These are phyloP conservation scores for Pyrrhosoma nymphula DNA, from an alignment of 2,888 invertebrate species.

Conservation along the genomic window DNA sequence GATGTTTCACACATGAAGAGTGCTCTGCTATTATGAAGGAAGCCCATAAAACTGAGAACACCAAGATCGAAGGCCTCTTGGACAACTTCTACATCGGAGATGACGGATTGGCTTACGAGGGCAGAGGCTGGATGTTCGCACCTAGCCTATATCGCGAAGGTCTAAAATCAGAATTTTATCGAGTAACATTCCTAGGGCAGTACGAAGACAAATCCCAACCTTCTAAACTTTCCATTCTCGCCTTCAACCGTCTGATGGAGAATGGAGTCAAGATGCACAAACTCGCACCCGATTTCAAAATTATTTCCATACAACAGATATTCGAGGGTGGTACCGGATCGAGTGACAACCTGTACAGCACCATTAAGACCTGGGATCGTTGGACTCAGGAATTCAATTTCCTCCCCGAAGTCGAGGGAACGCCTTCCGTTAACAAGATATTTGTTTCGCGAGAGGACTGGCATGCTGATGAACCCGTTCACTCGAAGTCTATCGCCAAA, in stretches of 20 bases:
- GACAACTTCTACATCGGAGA: slow-evolving; percentile 9
- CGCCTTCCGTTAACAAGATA: neutral
- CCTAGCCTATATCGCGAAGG: neutral
- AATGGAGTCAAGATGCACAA: neutral
- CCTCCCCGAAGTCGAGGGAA: neutral
- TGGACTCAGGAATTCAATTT: neutral
- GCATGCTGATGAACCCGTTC: neutral
- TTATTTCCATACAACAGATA: neutral
- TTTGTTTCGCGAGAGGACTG: neutral
- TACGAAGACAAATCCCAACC: neutral
- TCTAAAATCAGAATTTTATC: neutral
- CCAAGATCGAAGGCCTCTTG: neutral
- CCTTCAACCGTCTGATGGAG: neutral
- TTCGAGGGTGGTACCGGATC: neutral
- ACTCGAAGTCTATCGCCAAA: neutral
- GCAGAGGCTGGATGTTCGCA: neutral
- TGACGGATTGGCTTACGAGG: slow-evolving; percentile 38
- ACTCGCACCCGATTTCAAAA: neutral
- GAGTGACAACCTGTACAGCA: neutral
- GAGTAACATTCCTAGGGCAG: neutral
- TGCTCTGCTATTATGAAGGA: neutral
- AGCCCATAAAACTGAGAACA: neutral
- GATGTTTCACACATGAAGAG: neutral
- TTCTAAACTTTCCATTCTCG: neutral
- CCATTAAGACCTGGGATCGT: neutral